Conservation (phyloP, 2,797 vertebrate species). For the Spondyliosoma cantharus region DNA sequence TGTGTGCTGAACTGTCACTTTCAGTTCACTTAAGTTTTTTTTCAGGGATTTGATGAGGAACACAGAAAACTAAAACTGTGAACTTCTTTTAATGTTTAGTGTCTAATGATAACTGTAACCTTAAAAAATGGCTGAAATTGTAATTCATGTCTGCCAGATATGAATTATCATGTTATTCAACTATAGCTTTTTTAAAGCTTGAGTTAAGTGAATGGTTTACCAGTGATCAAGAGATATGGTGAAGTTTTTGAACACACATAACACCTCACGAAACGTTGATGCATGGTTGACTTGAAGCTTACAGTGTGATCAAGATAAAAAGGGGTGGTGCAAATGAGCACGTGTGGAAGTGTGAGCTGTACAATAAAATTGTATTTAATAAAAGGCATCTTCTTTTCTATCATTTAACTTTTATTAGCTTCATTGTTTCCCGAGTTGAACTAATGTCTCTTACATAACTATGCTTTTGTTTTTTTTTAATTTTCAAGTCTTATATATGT, state of each 20-base stretch:
- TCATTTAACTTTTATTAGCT: neutral
- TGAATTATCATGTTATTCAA: neutral
- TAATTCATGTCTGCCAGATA: neutral
- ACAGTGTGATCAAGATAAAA: neutral
- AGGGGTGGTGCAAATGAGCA: slow-evolving; percentile 1
- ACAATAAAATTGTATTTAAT: slow-evolving; percentile 50
- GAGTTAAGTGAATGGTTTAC: neutral
- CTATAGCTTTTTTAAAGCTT: slow-evolving; percentile 12
- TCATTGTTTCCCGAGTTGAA: neutral
- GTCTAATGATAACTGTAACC: neutral
- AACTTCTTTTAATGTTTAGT: neutral
- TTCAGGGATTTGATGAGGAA: slow-evolving; percentile 13
- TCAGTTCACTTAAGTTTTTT: neutral
- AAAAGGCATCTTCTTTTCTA: neutral
- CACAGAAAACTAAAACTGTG: slow-evolving; percentile 4
- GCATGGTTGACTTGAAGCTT: slow-evolving; percentile 19
- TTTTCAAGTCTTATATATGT: too few species aligned
- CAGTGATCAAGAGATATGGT: neutral
- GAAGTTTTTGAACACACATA: neutral
- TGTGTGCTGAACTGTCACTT: neutral
- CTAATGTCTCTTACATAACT: neutral
- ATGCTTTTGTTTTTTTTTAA: too few species aligned
- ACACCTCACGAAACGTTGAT: neutral
- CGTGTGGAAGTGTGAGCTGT: neutral
- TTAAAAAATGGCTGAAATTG: neutral